These are phyloP conservation scores for Callocephalon fimbriatum DNA, from an alignment of 2,113 vertebrate species.

Conservation along the genomic window DNA sequence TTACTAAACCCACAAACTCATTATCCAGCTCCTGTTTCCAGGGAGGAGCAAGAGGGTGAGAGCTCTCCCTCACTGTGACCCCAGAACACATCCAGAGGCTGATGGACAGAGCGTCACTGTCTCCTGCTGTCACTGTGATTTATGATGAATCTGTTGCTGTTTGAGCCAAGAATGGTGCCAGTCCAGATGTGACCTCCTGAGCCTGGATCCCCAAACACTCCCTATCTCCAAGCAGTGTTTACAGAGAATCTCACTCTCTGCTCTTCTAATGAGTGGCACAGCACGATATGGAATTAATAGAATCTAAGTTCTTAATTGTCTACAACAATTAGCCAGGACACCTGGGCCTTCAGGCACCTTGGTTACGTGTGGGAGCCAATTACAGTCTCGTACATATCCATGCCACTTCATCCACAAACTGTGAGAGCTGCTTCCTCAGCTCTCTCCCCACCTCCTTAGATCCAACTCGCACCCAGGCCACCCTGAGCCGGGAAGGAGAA, in stretches of 20 bases:
- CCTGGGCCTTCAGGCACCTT: slow-evolving; percentile 66
- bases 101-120: not conserved
- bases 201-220: not conserved
- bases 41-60: not conserved
- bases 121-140: not conserved
- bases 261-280: slow-evolving; percentile 57
- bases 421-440: not conserved
- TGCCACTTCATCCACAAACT: slow-evolving; percentile 9
- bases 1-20: not conserved
- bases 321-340: slow-evolving; percentile 77
- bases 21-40: not conserved
- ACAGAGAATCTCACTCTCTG: not conserved
- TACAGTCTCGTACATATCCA: slow-evolving; percentile 72
- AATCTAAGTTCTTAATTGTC: slow-evolving; percentile 81
- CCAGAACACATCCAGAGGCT: not conserved
- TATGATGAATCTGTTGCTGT: rapidly evolving
- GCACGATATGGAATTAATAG: slow-evolving; percentile 56
- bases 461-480: not conserved
- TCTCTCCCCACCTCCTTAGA: not conserved
- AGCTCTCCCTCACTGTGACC: not conserved
- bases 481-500: not conserved
- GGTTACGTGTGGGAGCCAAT: slow-evolving; percentile 65
- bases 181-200: not conserved
- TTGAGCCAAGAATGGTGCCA: not conserved
- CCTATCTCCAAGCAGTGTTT: not conserved